Evolutionary conservation across 2,888 invertebrate genomes (phyloP), one percentile per base, ranked within the genome.

Genomic region (Oscheius onirici): DNA sequence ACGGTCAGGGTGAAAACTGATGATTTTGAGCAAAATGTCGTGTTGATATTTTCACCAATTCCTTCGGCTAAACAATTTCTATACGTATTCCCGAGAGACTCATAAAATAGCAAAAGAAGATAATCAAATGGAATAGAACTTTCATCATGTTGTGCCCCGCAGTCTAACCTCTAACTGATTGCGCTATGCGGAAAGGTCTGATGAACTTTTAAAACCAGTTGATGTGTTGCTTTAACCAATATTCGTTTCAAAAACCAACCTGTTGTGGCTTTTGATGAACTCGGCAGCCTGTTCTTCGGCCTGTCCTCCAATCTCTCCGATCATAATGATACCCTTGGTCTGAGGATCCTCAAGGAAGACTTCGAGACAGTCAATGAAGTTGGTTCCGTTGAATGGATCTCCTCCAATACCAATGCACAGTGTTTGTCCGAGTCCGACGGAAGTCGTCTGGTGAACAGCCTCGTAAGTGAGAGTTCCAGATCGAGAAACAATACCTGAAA

Each of bases 351-450:
- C 76, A 40, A 82, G 61, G 75, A 82, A 82, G 28, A 82, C 79
- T 65, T 80, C 76, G 24, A 82, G 67, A 55, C 81, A 82, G 90
- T 99, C 99, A 85, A 99, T 95, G 88, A 99, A 99, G 89, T 99
- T 95, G n/a, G 99, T 99, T 72, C 99, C 99, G 88, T 99, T 99
- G 91, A 99, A 99, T 0, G 99, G 99, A 91, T 99, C 99, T 77
- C 99, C 99, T 71, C 99, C 99, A 88, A 99, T 99, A 74, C 99
- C 99, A 41, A 99, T 92, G 89, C 99, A 99, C 57, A 51, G 51
- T 10, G 77, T 77, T 69, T 83, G 81, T 5, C 87, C 88, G 34
- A 87, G 77, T 55, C 87, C 88, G 88, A 92, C 93, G 89, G 92
- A 91, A 17, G 97, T 96, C 40, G 99, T 99, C 90, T 99, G 99